Base-by-base conservation (phyloP, 2,113 vertebrate genomes). In the Lampris incognitus region DNA sequence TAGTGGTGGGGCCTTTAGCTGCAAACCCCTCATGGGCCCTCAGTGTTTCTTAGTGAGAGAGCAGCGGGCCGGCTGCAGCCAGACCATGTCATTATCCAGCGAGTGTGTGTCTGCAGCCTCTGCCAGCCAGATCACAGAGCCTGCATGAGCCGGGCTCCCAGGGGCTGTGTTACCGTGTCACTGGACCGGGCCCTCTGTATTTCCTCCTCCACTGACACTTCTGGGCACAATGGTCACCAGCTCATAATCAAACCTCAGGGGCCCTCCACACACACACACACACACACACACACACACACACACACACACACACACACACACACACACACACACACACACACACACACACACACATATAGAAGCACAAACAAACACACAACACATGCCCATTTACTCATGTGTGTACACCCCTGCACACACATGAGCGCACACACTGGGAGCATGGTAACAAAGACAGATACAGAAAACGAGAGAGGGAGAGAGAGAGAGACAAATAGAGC, bases 121-220 rank as follows among this genome's bases (percentile, higher is more conserved):
- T 77, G 85, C 87, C 83, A 84, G 87, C 78, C 79, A 81, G 85
- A 90, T 92, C 91, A 93, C 67, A 92, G 67, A 74, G 74, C 61
- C 62, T 62, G 71, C 69, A 66, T 76, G 77, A 87, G 77, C 72
- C 76, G 0, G 49, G 83, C 74, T 90, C 82, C 79, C 86, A 81
- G 75, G 83, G 84, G 84, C 66, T 85, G 80, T 83, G 87, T 86
- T 85, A 86, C 79, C 86, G 77, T 86, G 61, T 84, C 79, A 84
- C 72, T 82, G 74, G 83, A 78, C 74, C 70, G 66, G 56, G 61
- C 51, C 62, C 66, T 78, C 61, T 77, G 72, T 83, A 69, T 38
- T 73, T 82, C 76, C 72, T 84, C 55, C 68, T 76, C 50, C 40
- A 64, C 72, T 69, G 81, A 74, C 83, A 69, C 79, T 63, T 74